phyloP scores from a whole-genome alignment of 2,113 vertebrate genomes.

The Plotosus lineatus region DNA sequence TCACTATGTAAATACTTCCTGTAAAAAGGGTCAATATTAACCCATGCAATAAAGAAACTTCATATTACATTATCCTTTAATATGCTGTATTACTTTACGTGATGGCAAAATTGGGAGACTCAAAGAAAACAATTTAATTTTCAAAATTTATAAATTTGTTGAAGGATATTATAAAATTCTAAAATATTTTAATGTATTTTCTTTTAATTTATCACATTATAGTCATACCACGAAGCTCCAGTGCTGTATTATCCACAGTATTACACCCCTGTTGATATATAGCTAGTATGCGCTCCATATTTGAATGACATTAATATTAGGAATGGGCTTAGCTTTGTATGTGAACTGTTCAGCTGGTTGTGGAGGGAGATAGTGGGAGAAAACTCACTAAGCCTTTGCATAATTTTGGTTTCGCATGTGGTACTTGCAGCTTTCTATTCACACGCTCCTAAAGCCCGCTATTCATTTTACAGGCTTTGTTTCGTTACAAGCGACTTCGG shows the following conservation, averaged over 20 bases:
- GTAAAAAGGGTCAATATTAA: neutral
- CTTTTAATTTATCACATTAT: neutral
- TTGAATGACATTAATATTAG: constrained; percentile 53
- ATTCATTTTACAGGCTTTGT: constrained; percentile 54
- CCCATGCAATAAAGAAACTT: neutral
- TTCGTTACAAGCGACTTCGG: constrained; percentile 41
- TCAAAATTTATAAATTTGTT: neutral
- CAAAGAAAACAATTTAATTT: neutral
- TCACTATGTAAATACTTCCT: neutral
- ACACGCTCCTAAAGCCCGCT: constrained; percentile 44
- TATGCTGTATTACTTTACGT: too few species aligned
- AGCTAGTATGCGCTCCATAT: neutral
- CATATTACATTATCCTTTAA: neutral
- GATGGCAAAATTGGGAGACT: neutral
- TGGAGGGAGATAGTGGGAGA: neutral
- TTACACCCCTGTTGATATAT: neutral
- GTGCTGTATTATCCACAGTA: neutral
- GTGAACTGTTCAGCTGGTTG: neutral
- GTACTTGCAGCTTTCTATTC: constrained; percentile 48
- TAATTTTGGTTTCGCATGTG: constrained; percentile 46
- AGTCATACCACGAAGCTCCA: neutral
- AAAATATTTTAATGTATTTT: neutral
- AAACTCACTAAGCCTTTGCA: constrained; percentile 51
- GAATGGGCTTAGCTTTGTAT: constrained; percentile 40
- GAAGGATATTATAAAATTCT: neutral